These are phyloP conservation scores for Cantharis rufa DNA, from an alignment of 2,888 invertebrate genomes.

Conservation along the genomic window DNA sequence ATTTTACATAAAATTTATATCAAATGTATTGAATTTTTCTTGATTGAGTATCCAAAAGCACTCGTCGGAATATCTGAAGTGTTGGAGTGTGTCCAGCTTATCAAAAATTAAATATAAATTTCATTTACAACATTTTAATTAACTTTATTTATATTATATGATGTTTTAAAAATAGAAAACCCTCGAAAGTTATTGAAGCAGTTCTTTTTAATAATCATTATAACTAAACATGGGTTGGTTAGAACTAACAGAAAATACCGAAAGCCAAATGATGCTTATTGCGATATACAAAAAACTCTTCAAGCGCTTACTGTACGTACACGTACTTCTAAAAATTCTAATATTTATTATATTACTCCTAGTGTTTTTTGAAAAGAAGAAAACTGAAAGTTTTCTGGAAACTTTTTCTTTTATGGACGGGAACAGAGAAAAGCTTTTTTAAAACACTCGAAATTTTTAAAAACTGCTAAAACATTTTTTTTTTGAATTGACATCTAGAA, in stretches of 20 bases:
- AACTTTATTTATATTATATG: background rate
- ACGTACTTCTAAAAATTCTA: background rate
- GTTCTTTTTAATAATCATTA: background rate
- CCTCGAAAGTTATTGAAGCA: background rate
- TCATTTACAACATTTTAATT: background rate
- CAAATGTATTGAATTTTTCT: background rate
- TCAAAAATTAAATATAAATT: background rate
- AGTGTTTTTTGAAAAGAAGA: background rate
- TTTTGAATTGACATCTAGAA: background rate
- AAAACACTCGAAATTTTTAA: background rate
- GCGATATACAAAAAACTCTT: background rate
- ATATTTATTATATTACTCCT: no score
- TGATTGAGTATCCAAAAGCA: background rate
- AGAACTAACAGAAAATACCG: background rate
- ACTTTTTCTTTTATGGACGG: background rate
- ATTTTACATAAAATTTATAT: background rate
- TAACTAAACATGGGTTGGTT: background rate
- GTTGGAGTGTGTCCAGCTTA: background rate
- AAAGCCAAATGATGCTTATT: background rate
- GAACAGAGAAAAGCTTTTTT: background rate
- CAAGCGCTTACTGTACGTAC: no score
- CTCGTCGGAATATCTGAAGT: background rate
- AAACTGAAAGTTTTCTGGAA: background rate
- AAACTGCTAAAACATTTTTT: background rate
- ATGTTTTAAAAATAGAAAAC: background rate